phyloP scores from a whole-genome alignment of 2,888 invertebrate species.

The Macrosiphum euphorbiae region DNA sequence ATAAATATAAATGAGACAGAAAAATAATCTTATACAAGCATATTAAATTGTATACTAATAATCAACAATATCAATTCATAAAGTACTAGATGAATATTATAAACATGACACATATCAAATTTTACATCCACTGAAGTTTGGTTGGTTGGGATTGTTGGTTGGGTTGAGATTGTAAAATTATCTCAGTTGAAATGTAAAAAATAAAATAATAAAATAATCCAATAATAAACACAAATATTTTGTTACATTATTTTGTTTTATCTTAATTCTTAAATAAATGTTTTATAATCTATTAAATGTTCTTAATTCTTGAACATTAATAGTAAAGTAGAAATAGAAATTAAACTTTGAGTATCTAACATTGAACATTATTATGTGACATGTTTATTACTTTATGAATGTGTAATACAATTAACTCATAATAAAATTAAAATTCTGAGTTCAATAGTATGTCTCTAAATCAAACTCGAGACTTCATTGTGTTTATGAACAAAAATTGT shows the following conservation, averaged over 20 bases:
- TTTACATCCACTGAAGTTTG: neutral
- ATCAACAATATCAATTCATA: neutral
- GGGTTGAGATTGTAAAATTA: neutral
- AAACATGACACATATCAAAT: neutral
- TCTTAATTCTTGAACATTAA: neutral
- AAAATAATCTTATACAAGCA: neutral
- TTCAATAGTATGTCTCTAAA: neutral
- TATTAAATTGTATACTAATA: neutral
- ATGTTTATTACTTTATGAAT: neutral
- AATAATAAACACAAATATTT: neutral
- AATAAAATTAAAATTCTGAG: neutral
- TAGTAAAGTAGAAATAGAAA: neutral
- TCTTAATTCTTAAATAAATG: neutral
- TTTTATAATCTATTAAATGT: neutral
- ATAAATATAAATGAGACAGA: neutral
- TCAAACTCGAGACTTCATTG: neutral
- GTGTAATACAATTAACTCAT: neutral
- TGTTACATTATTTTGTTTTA: neutral
- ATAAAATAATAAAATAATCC: neutral
- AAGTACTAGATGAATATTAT: neutral
- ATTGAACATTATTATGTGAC: neutral
- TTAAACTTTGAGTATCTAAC: neutral
- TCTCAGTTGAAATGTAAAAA: neutral
- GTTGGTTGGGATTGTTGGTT: too few relatives aligned
- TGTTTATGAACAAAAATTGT: neutral